These are phyloP conservation scores for Aurelia aurita complex sp. Pacific DNA, from an alignment of 30 jellyfish, hydroid and myxozoan genomes.

Conservation along the genomic window DNA sequence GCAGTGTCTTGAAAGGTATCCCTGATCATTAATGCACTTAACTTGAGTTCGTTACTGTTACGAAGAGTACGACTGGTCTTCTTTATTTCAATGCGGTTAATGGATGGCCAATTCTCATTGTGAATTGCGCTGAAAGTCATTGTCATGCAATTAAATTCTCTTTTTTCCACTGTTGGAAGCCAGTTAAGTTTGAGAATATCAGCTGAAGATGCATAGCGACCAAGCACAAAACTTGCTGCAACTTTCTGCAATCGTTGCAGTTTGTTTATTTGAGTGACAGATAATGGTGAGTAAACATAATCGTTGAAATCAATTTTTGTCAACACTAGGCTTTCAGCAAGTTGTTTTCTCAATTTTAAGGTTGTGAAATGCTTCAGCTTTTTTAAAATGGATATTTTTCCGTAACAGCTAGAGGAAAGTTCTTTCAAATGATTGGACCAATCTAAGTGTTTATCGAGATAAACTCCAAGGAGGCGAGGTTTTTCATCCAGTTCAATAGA, in stretches of 20 bases:
- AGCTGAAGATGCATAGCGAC: constrained; percentile 7
- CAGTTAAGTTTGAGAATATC: constrained; percentile 20
- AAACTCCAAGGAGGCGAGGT: no score
- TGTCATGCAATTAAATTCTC: constrained; percentile 2
- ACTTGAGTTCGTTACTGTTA: background rate
- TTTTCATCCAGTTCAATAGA: no score
- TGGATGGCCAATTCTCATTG: constrained; percentile 9
- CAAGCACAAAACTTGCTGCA: constrained; percentile 23
- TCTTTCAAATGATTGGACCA: no score
- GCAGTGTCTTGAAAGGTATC: constrained; percentile 35
- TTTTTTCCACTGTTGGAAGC: constrained; percentile 11
- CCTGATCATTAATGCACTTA: constrained; percentile 25
- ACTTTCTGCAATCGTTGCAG: background rate
- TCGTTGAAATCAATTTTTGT: no score
- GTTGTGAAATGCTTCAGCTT: no score
- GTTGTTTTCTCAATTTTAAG: no score
- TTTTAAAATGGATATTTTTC: no score
- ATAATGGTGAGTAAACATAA: no score
- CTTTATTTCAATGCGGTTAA: background rate
- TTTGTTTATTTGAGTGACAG: no score
- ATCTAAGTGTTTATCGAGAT: no score
- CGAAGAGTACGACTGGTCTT: constrained; percentile 28
- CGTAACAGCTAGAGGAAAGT: no score
- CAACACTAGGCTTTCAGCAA: no score
- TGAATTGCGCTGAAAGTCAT: background rate